Evolutionary conservation across 2,113 vertebrate species (phyloP), one percentile per base, ranked within the genome.

Genomic region (Apaloderma vittatum): DNA sequence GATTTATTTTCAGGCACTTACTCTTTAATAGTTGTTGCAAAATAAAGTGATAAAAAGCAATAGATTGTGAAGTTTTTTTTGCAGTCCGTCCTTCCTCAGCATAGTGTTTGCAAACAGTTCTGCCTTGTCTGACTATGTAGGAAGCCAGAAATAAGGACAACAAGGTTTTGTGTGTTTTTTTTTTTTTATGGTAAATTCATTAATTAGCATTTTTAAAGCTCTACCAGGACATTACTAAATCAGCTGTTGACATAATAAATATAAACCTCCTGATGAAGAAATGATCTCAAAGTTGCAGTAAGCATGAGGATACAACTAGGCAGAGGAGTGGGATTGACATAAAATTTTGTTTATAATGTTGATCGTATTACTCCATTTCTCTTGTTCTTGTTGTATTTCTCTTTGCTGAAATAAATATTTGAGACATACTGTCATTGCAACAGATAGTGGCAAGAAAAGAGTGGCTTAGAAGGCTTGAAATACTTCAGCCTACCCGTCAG

Each of bases 1-100:
- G 85, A 82, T 82, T 88, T 87, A 92, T 77, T 93, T 95, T 87
- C n/a, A 79, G 29, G 49, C 52, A 65, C 40, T 91, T 91, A 67
- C 20, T 63, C 55, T 75, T 94, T 79, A 92, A 80, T 1, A 1
- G 30, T 74, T 91, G 72, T 34, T 92, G 49, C n/a, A 79, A 88
- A 92, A 79, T 71, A 27, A 90, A 82, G 73, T 65, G 3, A 79
- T 62, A 67, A 94, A 96, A 96, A 90, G 7, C 43, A 90, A 70
- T 68, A 86, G 32, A 82, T 68, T 71, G 26, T 46, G 46, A 86
- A 71, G 27, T 22, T 23, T 71, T 63, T 67, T 82, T 83, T 19
- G n/a, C 57, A 73, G 37, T 36, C 79, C 86, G 16, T 72, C 76
- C 18, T 65, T 89, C 71, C 59, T 75, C 26, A 48, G 83, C 27